phyloP scores from a whole-genome alignment of 2,888 invertebrate species.

The Rhopalosiphum nymphaeae region DNA sequence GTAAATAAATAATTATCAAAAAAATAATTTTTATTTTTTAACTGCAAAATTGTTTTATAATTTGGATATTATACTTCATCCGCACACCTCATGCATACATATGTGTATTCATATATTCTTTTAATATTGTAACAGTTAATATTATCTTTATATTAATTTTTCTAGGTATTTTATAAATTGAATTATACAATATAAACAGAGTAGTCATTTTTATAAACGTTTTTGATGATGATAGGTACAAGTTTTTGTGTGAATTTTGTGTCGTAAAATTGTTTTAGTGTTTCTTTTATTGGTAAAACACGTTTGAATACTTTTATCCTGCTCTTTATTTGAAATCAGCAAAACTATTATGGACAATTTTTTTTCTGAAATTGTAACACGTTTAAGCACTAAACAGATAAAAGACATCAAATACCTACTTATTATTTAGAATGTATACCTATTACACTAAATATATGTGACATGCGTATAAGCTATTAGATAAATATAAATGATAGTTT shows the following conservation, averaged over 20 bases:
- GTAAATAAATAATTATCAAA: neutral
- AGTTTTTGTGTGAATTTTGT: neutral
- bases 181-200: neutral
- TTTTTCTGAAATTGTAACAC: neutral
- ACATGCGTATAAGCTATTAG: neutral
- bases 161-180: neutral
- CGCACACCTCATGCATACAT: neutral
- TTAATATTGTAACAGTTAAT: neutral
- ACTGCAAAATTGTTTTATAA: neutral
- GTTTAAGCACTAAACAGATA: constrained; percentile 3
- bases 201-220: neutral
- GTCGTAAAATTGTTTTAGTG: neutral
- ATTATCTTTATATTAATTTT: neutral
- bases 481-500: neutral
- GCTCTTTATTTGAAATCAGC: neutral
- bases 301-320: neutral
- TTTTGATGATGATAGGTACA: neutral
- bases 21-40: neutral
- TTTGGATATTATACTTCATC: neutral
- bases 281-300: neutral
- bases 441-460: neutral
- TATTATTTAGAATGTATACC: neutral
- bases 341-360: neutral
- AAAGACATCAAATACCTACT: no score
- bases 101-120: neutral